A percentile compares a stretch with the other conserved stretches of the same genome.
These are phyloP conservation scores for Mus caroli DNA, from an alignment of 2,797 vertebrate species.

Conservation along the genomic window DNA sequence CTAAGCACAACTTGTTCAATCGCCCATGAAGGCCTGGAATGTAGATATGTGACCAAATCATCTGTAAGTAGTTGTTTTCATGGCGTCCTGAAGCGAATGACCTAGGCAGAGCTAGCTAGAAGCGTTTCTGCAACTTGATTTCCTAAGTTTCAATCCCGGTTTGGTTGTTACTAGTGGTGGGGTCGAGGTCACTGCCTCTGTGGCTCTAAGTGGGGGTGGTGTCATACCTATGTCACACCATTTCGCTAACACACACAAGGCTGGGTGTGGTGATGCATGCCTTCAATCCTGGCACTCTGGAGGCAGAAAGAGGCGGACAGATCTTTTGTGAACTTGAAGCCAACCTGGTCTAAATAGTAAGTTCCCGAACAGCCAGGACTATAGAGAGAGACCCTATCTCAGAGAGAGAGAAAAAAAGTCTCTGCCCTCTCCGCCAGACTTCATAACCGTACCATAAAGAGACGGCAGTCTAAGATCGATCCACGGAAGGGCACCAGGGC, in stretches of 20 bases:
- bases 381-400: background rate
- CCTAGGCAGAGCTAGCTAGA: background rate
- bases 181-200: background rate
- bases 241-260: background rate
- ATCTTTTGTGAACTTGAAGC: background rate
- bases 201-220: background rate
- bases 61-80: background rate
- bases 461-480: background rate
- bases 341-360: background rate
- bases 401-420: background rate
- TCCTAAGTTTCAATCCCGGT: background rate
- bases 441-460: background rate
- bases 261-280: background rate
- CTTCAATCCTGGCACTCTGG: background rate
- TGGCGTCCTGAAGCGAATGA: background rate
- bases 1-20: too few relatives aligned
- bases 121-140: background rate
- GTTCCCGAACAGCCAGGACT: background rate
- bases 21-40: background rate
- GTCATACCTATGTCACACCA: accelerated
- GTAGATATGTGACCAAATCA: background rate
- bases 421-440: too few relatives aligned
- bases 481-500: background rate
- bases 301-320: background rate
- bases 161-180: background rate